Base-by-base conservation (phyloP, 1,140 invertebrate species). In the Drosophila simulans region DNA sequence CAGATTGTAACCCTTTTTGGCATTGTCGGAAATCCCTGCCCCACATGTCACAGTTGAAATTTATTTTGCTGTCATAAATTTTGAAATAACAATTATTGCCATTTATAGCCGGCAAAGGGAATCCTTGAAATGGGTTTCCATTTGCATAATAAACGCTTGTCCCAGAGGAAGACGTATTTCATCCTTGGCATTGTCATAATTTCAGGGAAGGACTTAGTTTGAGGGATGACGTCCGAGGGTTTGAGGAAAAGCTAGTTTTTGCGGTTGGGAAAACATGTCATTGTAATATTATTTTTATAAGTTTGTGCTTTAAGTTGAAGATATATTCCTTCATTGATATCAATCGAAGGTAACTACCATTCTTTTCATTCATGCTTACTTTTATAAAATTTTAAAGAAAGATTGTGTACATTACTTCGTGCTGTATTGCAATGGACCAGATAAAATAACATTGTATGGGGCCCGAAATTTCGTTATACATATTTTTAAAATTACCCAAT, bases 1-100 rank as follows among this genome's bases (percentile, higher is more conserved):
- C 59, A 59, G 52, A 68, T 40, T 63, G 52, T 53, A 46, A 68
- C 71, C 63, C 62, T 63, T 70, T 63, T 59, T 46, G 37, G 7
- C 37, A 45, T 65, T 65, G 46, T 68, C 64, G 27, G 45, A 42
- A 31, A n/a, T 46, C 46, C 60, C 57, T 65, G 59, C 64, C 56
- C 52, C 63, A 62, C 39, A 56, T 63, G 59, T 88, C 74, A 76
- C 83, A 46, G 22, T 60, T 48, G 46, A 60, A 78, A 85, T 86
- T 82, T 82, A 85, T 85, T 81, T 72, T 77, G 84, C 76, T 88
- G 84, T 84, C 84, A 88, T 88, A 88, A 89, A 88, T 89, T 84
- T 88, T 88, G 79, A 88, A 89, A 88, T 88, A 90, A 90, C 80
- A 88, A 88, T 89, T 88, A 88, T 84, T 74, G 68, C 60, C 73